phyloP scores from a whole-genome alignment of 2,888 invertebrate genomes.

The Drosophila borealis region DNA sequence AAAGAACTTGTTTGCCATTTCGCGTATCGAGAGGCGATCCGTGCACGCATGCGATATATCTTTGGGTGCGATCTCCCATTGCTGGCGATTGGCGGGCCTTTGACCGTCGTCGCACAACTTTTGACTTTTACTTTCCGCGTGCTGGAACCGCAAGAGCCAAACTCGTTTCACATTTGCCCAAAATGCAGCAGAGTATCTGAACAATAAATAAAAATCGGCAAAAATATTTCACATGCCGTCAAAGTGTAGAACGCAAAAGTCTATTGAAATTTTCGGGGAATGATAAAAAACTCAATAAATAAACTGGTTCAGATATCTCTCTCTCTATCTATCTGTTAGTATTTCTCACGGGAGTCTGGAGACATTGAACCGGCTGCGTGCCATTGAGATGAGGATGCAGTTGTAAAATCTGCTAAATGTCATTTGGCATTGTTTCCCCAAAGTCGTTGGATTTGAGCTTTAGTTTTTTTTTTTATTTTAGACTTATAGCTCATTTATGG shows the following conservation, averaged over 20 bases:
- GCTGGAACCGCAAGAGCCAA: slow-evolving; percentile 28
- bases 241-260: slow-evolving; percentile 31
- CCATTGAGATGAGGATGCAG: slow-evolving; percentile 45
- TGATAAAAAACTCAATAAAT: slow-evolving; percentile 10
- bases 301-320: slow-evolving; percentile 43
- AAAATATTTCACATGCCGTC: slow-evolving; percentile 62
- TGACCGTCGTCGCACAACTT: slow-evolving; percentile 51
- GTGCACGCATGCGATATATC: slow-evolving; percentile 24
- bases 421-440: slow-evolving; percentile 18
- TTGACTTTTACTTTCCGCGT: slow-evolving; percentile 70
- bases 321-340: not conserved
- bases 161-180: slow-evolving; percentile 60
- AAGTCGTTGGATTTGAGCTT: slow-evolving; percentile 13
- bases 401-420: slow-evolving; percentile 32
- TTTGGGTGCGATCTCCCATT: slow-evolving; percentile 25
- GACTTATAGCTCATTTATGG: slow-evolving; percentile 23
- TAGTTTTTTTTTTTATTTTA: not conserved
- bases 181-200: slow-evolving; percentile 40
- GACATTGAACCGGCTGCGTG: slow-evolving; percentile 27
- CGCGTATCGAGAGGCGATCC: slow-evolving; percentile 9
- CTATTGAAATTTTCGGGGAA: slow-evolving; percentile 24
- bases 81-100: slow-evolving; percentile 23
- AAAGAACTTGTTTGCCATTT: slow-evolving; percentile 61
- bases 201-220: slow-evolving; percentile 58
- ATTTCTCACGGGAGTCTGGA: slow-evolving; percentile 39